Evolutionary conservation across 2,113 vertebrate species (phyloP).

Genomic region (Oncorhynchus clarkii): DNA sequence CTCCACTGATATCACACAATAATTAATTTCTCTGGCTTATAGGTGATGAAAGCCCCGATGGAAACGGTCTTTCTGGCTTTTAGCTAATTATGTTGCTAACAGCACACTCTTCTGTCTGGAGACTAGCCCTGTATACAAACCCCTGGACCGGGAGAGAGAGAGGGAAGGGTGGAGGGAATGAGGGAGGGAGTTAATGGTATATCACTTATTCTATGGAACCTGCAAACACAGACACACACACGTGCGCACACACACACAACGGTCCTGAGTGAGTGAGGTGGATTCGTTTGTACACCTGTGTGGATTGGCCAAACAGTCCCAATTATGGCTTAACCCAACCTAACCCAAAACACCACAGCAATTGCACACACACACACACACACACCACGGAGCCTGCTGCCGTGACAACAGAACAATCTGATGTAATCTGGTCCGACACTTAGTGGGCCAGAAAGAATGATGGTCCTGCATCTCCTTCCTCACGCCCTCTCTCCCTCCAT

Average conservation of each 20-base stretch:
- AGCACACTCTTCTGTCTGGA: constrained; percentile 41
- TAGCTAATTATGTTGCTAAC: constrained; percentile 48
- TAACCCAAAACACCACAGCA: constrained; percentile 77
- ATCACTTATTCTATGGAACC: background rate
- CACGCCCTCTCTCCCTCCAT: background rate
- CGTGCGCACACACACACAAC: constrained; percentile 6
- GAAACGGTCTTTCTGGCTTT: constrained; percentile 55
- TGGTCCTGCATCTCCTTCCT: constrained; percentile 49
- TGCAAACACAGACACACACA: background rate
- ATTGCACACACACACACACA: constrained; percentile 56
- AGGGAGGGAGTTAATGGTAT: background rate
- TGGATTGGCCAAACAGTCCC: constrained; percentile 77
- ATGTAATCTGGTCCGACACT: constrained; percentile 70
- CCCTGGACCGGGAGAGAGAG: background rate
- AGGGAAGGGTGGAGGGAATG: background rate
- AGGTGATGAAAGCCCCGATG: constrained; percentile 58
- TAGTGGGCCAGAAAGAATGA: constrained; percentile 62
- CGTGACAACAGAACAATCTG: constrained; percentile 25
- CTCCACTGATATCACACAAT: constrained; percentile 66
- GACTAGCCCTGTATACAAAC: constrained; percentile 20
- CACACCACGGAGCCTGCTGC: background rate
- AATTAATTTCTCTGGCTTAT: constrained; percentile 63
- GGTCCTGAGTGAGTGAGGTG: constrained; percentile 57
- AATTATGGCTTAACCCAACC: constrained; percentile 74
- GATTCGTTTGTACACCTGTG: constrained; percentile 75